Evolutionary conservation across 1,140 invertebrate genomes (phyloP).

Genomic region (Parapsyche elsis): DNA sequence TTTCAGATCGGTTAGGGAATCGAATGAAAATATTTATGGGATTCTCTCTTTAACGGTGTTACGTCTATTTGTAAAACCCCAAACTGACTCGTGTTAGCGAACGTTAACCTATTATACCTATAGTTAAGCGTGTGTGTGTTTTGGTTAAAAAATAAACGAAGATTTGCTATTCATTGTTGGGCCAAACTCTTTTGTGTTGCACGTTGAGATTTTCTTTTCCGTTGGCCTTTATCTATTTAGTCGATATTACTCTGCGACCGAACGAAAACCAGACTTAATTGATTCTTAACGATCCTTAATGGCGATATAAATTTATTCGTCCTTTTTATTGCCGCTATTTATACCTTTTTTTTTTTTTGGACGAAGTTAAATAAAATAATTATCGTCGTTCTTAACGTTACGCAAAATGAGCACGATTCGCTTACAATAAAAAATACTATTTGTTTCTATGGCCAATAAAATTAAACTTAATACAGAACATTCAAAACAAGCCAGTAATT

Average conservation of each 20-base stretch:
- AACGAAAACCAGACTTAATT: neutral
- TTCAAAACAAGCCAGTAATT: too few relatives aligned
- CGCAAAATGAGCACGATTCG: too few relatives aligned
- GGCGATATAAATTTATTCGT: neutral
- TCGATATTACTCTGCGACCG: too few relatives aligned
- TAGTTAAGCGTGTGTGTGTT: neutral
- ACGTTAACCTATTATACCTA: neutral
- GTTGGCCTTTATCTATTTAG: too few relatives aligned
- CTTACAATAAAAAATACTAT: too few relatives aligned
- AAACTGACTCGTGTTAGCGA: neutral
- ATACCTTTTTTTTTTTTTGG: neutral
- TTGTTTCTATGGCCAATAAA: too few relatives aligned
- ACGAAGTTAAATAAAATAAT: neutral
- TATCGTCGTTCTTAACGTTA: neutral
- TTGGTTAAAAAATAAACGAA: neutral
- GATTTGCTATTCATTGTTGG: too few relatives aligned
- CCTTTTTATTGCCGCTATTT: neutral
- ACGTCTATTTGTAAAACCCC: slow-evolving; percentile 19
- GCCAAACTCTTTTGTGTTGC: too few relatives aligned
- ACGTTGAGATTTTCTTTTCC: too few relatives aligned
- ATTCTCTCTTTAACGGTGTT: neutral
- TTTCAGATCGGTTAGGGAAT: neutral
- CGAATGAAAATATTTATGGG: slow-evolving; percentile 12
- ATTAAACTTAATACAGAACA: too few relatives aligned
- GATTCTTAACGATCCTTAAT: slow-evolving; percentile 21